phyloP scores from a whole-genome alignment of 2,888 invertebrate genomes.

The Glyphotaelius pellucidus region DNA sequence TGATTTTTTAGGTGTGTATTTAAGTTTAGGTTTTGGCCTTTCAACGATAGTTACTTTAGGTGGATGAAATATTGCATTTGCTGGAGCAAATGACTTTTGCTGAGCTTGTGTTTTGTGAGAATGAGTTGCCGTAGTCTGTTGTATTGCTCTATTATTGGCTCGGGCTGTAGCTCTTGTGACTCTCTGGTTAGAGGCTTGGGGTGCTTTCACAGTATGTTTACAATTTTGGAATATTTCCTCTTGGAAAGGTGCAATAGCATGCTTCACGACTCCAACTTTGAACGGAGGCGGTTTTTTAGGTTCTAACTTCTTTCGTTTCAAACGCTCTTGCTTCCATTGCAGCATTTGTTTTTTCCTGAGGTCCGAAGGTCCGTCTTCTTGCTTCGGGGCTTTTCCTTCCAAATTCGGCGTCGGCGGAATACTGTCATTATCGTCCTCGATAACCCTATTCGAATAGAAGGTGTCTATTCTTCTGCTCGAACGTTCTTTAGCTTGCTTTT shows the following conservation, averaged over 20 bases:
- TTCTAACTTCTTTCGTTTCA: constrained; percentile 53
- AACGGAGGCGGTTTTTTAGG: constrained; percentile 62
- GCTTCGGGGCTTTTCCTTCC: constrained; percentile 35
- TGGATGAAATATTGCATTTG: constrained; percentile 76
- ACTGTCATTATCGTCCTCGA: constrained; percentile 48
- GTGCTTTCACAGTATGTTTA: constrained; percentile 23
- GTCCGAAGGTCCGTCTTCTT: constrained; percentile 46
- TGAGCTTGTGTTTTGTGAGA: constrained; percentile 22
- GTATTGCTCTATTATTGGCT: constrained; percentile 30
- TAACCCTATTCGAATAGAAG: constrained; percentile 53
- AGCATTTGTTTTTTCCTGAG: constrained; percentile 61
- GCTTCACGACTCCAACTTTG: constrained; percentile 59
- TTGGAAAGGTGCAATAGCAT: constrained; percentile 55
- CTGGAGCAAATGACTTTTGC: constrained; percentile 76
- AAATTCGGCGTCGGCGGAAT: constrained; percentile 39
- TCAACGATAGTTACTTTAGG: constrained; percentile 70
- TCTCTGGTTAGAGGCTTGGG: constrained; percentile 34
- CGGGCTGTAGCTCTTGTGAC: constrained; percentile 54
- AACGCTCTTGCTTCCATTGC: constrained; percentile 57
- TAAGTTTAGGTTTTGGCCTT: constrained; percentile 67
- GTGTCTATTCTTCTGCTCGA: constrained; percentile 55
- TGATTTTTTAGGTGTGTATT: constrained; percentile 64
- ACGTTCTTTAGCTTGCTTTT: constrained; percentile 57
- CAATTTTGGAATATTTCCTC: constrained; percentile 59
- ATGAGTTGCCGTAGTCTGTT: not conserved